Evolutionary conservation across 30 jellyfish, hydroid and myxozoan species (phyloP).

Genomic region (Aurelia sp.): DNA sequence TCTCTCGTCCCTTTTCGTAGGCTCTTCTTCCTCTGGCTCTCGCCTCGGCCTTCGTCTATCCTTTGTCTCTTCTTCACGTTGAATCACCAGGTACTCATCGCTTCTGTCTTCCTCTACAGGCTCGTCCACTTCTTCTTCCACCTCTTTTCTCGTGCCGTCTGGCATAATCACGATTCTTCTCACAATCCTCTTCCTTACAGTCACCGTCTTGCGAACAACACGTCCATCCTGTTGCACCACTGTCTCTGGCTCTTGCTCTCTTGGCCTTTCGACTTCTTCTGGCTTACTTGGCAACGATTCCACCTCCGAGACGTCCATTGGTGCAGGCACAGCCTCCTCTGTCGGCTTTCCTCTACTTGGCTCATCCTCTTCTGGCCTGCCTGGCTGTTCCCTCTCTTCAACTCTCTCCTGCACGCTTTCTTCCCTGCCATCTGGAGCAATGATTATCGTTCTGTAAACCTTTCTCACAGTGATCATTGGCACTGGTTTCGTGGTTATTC

Average conservation of each 20-base stretch:
- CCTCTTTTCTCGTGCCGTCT: slow-evolving; percentile 33
- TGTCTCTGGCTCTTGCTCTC: slow-evolving; percentile 31
- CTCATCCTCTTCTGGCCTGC: neutral
- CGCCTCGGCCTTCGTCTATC: slow-evolving; percentile 17
- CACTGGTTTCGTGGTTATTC: slow-evolving; percentile 63
- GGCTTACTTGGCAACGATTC: neutral
- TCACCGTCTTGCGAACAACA: slow-evolving; percentile 39
- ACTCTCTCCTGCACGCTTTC: slow-evolving; percentile 27
- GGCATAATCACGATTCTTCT: slow-evolving; percentile 3
- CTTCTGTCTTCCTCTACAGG: slow-evolving; percentile 62
- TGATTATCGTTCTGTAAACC: slow-evolving; percentile 45
- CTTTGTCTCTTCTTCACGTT: slow-evolving; percentile 55
- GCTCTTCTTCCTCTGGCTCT: slow-evolving; percentile 73
- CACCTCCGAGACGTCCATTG: neutral
- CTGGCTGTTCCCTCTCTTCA: slow-evolving; percentile 28
- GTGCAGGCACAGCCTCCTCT: slow-evolving; percentile 20
- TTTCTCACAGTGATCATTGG: slow-evolving; percentile 51
- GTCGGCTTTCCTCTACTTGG: too few relatives aligned
- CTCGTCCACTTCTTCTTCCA: slow-evolving; percentile 34
- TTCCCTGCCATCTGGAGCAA: slow-evolving; percentile 52
- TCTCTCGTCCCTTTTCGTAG: slow-evolving; percentile 55
- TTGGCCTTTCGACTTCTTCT: neutral
- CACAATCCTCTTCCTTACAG: slow-evolving; percentile 4
- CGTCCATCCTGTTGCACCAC: slow-evolving; percentile 55
- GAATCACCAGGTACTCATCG: slow-evolving; percentile 12